phyloP scores from a whole-genome alignment of 2,113 vertebrate species.

The Albula goreensis region DNA sequence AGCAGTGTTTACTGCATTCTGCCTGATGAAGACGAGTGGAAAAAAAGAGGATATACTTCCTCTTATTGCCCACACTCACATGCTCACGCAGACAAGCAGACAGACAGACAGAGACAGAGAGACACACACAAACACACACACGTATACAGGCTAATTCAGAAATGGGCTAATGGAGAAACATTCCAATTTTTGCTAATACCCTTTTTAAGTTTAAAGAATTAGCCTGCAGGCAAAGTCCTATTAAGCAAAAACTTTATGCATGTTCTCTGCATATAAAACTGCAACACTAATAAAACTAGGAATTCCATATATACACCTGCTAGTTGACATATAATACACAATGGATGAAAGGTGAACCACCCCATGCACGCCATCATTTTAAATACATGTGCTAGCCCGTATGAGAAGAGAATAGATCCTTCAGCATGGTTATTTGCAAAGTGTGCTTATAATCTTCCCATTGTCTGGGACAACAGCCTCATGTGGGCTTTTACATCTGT shows the following conservation, averaged over 20 bases:
- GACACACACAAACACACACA: slow-evolving; percentile 16
- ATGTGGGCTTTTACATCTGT: slow-evolving; percentile 16
- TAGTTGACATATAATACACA: not conserved
- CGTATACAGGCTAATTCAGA: slow-evolving; percentile 13
- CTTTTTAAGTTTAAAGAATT: too few species aligned
- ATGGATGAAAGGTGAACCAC: not conserved
- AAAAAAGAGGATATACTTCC: slow-evolving; percentile 18
- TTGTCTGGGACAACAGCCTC: slow-evolving; percentile 22
- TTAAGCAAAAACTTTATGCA: not conserved
- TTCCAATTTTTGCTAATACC: not conserved
- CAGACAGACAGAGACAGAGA: slow-evolving; percentile 9
- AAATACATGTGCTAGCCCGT: not conserved
- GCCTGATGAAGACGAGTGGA: slow-evolving; percentile 2
- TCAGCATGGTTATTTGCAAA: not conserved
- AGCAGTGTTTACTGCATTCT: slow-evolving; percentile 29
- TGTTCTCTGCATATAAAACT: not conserved
- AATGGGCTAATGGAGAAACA: not conserved
- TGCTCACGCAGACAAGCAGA: slow-evolving; percentile 5
- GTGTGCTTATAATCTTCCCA: slow-evolving; percentile 22
- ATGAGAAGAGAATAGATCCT: not conserved
- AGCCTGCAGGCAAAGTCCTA: not conserved
- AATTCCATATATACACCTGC: not conserved
- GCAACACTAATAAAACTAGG: not conserved
- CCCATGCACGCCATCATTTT: not conserved
- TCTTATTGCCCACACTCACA: slow-evolving; percentile 13